Percentiles rank a stretch among this genome's conserved stretches.
phyloP scores from a whole-genome alignment of 2,888 invertebrate genomes.

The Drosophila lutescens region DNA sequence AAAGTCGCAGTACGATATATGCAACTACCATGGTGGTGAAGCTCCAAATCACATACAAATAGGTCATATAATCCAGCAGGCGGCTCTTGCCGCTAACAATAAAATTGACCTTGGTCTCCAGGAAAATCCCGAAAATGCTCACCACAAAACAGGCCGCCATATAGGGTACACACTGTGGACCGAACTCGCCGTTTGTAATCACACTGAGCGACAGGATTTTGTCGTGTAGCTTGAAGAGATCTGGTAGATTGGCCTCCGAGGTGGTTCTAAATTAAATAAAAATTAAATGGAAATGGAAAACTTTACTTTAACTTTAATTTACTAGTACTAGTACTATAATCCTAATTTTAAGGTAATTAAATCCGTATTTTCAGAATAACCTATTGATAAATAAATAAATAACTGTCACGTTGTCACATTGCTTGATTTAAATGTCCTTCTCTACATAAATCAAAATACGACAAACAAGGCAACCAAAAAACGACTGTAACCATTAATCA shows the following conservation, averaged over 20 bases:
- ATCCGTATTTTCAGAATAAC: not conserved
- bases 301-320: not conserved
- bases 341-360: not conserved
- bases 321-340: no score
- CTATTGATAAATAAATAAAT: not conserved
- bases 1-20: slow-evolving; percentile 81
- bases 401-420: not conserved
- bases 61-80: slow-evolving; percentile 78
- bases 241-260: slow-evolving; percentile 81
- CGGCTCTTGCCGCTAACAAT: slow-evolving; percentile 78
- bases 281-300: not conserved
- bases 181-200: slow-evolving; percentile 80
- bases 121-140: slow-evolving; percentile 83
- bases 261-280: slow-evolving; percentile 58
- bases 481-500: not conserved
- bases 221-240: slow-evolving; percentile 83
- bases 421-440: not conserved
- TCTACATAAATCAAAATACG: not conserved
- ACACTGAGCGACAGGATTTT: slow-evolving; percentile 81
- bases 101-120: slow-evolving; percentile 83
- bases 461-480: not conserved
- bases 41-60: slow-evolving; percentile 82
- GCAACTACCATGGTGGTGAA: slow-evolving; percentile 79
- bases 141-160: slow-evolving; percentile 83
- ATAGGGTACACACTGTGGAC: slow-evolving; percentile 82